Evolutionary conservation across 1,140 invertebrate genomes (phyloP).

Genomic region (Habropoda laboriosa): DNA sequence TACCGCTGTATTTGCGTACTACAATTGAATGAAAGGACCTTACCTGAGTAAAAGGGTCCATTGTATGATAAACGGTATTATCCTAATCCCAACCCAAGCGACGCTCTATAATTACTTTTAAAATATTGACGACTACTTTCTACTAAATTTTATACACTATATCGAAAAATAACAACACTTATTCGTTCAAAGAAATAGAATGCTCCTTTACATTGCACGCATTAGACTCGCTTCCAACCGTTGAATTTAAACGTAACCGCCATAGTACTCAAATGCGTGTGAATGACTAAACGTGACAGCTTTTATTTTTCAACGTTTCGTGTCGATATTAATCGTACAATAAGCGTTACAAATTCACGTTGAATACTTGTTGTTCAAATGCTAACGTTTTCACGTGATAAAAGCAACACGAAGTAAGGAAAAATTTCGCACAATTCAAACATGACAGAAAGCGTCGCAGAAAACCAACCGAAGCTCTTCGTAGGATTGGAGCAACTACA

Average conservation of each 20-base stretch:
- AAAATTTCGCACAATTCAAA: slow-evolving; percentile 36
- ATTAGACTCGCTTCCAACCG: slow-evolving; percentile 57
- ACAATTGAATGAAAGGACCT: not conserved
- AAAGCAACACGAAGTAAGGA: not conserved
- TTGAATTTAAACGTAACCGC: slow-evolving; percentile 72
- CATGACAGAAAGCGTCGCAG: slow-evolving; percentile 12
- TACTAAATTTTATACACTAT: not conserved
- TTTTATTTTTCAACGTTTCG: not conserved
- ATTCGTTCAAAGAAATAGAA: not conserved
- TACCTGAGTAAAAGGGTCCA: slow-evolving; percentile 77
- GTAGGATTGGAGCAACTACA: slow-evolving; percentile 46
- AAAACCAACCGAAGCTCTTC: slow-evolving; percentile 19
- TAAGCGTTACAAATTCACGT: not conserved
- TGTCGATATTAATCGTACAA: not conserved
- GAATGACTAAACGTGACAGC: slow-evolving; percentile 33
- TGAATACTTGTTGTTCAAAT: slow-evolving; percentile 12
- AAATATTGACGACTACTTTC: not conserved
- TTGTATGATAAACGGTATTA: slow-evolving; percentile 52
- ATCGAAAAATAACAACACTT: not conserved
- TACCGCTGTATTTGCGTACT: not conserved
- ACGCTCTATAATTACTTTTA: not conserved
- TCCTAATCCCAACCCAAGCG: slow-evolving; percentile 12
- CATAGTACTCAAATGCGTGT: slow-evolving; percentile 45
- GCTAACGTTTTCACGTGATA: not conserved
- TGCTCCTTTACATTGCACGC: not conserved